These are phyloP conservation scores for Panopea generosa DNA, from an alignment of 2,888 invertebrate genomes.

Conservation along the genomic window DNA sequence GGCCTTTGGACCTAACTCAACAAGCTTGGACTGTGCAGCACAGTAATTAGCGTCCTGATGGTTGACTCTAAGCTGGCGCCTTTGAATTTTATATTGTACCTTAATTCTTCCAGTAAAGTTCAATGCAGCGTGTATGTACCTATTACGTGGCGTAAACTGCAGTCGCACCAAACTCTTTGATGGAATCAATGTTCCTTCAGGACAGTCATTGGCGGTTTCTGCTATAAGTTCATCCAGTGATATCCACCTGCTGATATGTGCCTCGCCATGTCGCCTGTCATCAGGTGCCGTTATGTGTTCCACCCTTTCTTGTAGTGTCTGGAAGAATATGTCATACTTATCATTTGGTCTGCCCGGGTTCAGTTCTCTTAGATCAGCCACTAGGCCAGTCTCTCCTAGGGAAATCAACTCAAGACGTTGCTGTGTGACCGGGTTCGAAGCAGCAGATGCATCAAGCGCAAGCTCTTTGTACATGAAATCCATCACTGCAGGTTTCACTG, in stretches of 20 bases:
- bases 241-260: slow-evolving; percentile 21
- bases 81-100: slow-evolving; percentile 39
- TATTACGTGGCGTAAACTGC: slow-evolving; percentile 39
- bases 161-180: slow-evolving; percentile 37
- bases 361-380: slow-evolving; percentile 36
- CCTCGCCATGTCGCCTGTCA: slow-evolving; percentile 32
- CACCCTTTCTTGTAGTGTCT: slow-evolving; percentile 27
- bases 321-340: slow-evolving; percentile 49
- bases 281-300: slow-evolving; percentile 43
- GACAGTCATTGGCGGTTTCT: slow-evolving; percentile 24
- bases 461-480: slow-evolving; percentile 45
- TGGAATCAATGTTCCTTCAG: slow-evolving; percentile 27
- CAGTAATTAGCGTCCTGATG: slow-evolving; percentile 23
- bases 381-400: slow-evolving; percentile 42
- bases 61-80: slow-evolving; percentile 18
- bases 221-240: slow-evolving; percentile 7
- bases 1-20: slow-evolving; percentile 1
- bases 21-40: not conserved
- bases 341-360: slow-evolving; percentile 37
- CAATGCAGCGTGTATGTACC: slow-evolving; percentile 31
- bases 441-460: slow-evolving; percentile 37
- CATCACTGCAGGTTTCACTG: slow-evolving; percentile 14
- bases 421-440: slow-evolving; percentile 20
- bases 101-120: slow-evolving; percentile 28
- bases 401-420: slow-evolving; percentile 30